phyloP scores from a whole-genome alignment of 2,113 vertebrate species.

The Leucopsar rothschildi region DNA sequence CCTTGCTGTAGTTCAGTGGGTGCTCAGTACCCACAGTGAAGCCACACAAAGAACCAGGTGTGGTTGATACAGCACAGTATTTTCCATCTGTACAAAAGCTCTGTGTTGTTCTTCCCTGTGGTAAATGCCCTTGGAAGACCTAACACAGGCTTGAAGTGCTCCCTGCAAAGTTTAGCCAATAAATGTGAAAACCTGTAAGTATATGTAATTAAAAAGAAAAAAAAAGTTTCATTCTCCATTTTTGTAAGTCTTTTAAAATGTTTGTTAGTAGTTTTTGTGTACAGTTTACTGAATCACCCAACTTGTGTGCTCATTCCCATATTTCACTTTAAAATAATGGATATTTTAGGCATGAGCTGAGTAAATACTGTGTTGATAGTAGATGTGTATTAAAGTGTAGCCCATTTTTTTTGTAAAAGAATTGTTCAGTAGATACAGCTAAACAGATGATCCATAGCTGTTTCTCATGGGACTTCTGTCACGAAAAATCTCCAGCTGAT shows the following conservation, averaged over 20 bases:
- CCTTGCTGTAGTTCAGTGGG: neutral
- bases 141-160: neutral
- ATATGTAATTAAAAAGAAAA: constrained; percentile 61
- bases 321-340: constrained; percentile 51
- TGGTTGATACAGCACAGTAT: neutral
- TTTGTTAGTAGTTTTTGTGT: constrained; percentile 62
- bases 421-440: neutral
- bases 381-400: constrained; percentile 52
- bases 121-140: neutral
- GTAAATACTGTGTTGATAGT: constrained; percentile 63
- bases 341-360: constrained; percentile 64
- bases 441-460: neutral
- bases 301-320: constrained; percentile 18
- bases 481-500: neutral
- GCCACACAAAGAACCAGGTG: neutral
- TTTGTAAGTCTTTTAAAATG: constrained; percentile 62
- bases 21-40: neutral
- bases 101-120: neutral
- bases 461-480: neutral
- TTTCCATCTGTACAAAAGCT: neutral
- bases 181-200: constrained; percentile 68
- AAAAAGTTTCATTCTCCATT: constrained; percentile 48
- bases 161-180: constrained; percentile 40
- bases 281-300: constrained; percentile 44
- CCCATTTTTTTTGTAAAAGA: neutral